These are phyloP conservation scores for Macrosiphum euphorbiae DNA, from an alignment of 2,888 invertebrate genomes.

Conservation along the genomic window DNA sequence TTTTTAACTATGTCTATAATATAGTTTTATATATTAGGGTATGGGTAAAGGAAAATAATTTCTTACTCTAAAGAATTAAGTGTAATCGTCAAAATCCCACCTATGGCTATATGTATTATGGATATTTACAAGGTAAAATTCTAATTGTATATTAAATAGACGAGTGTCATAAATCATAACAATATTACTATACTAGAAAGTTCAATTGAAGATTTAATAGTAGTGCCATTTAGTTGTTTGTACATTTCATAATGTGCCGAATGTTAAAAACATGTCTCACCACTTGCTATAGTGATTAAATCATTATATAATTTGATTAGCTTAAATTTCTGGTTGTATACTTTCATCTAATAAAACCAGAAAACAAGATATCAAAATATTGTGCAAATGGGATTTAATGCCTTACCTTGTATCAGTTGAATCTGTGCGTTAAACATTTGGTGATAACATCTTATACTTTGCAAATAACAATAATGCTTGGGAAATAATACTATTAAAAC, in stretches of 20 bases:
- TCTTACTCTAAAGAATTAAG: background rate
- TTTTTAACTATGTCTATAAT: too few relatives aligned
- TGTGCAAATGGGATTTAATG: background rate
- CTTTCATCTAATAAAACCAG: background rate
- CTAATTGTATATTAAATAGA: background rate
- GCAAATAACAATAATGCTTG: background rate
- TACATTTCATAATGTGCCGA: background rate
- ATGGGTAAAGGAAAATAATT: background rate
- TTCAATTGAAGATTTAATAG: background rate
- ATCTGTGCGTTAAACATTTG: background rate
- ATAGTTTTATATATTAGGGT: background rate
- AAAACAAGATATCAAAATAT: background rate
- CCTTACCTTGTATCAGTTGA: background rate
- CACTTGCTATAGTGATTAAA: background rate
- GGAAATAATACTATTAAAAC: background rate
- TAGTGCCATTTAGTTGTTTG: background rate
- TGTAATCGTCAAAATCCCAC: background rate
- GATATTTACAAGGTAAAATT: background rate
- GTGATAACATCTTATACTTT: background rate
- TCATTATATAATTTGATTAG: background rate
- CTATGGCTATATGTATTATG: background rate
- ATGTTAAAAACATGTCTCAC: background rate
- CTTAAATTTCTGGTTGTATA: background rate
- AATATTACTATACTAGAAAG: background rate
- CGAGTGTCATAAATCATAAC: background rate